Conservation (phyloP, 2,113 vertebrate genomes). For the Bettongia penicillata region DNA sequence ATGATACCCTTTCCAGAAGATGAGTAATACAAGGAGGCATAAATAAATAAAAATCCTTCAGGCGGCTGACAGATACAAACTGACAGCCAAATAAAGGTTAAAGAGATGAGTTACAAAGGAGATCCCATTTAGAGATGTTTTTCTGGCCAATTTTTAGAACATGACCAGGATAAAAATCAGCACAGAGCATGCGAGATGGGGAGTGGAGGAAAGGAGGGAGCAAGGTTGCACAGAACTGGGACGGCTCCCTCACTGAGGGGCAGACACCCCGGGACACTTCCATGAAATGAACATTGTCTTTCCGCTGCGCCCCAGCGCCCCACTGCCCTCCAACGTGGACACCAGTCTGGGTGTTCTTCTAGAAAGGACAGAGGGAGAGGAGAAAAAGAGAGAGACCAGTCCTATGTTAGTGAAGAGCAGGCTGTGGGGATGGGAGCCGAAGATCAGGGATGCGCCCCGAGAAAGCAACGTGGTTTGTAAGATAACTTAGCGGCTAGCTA, state of each 20-base stretch:
- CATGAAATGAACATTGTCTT: slow-evolving; percentile 2
- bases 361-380: background rate
- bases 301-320: background rate
- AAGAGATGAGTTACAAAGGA: background rate
- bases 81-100: background rate
- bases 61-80: background rate
- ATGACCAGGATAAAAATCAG: background rate
- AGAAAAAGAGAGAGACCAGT: background rate
- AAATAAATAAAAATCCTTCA: background rate
- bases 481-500: background rate
- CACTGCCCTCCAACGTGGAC: background rate
- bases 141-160: slow-evolving; percentile 19
- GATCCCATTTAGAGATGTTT: slow-evolving; percentile 7
- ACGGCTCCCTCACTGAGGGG: background rate
- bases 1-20: slow-evolving; percentile 48
- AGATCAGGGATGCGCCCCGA: background rate
- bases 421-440: background rate
- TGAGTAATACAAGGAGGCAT: slow-evolving; percentile 34
- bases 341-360: background rate
- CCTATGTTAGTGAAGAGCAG: background rate
- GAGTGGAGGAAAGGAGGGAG: background rate
- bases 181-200: background rate
- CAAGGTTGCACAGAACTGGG: background rate
- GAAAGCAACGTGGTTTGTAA: background rate
- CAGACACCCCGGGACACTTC: background rate